These are phyloP conservation scores for Oryctes rhinoceros DNA, from an alignment of 1,140 invertebrate species.

Conservation along the genomic window DNA sequence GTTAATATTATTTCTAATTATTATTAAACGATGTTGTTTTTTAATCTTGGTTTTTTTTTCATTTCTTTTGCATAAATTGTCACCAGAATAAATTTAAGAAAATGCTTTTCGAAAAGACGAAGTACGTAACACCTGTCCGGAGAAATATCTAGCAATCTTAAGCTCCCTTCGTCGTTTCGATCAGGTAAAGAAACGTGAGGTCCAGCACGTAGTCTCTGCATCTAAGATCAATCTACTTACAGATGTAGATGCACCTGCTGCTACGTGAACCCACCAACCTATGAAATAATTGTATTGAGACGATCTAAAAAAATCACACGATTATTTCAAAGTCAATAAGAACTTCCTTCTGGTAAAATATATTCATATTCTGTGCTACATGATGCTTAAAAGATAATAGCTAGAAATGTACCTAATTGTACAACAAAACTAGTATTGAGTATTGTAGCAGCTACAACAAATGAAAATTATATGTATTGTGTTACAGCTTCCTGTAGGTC, in stretches of 20 bases:
- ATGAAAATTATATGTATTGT: constrained; percentile 8
- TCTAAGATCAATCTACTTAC: constrained; percentile 1
- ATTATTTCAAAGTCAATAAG: not conserved
- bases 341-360: constrained; percentile 4
- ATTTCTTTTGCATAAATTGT: no score
- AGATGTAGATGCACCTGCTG: not conserved
- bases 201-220: not conserved
- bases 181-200: constrained; percentile 21
- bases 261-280: not conserved
- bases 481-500: not conserved
- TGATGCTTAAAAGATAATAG: no score
- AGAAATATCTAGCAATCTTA: no score
- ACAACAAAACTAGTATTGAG: no score
- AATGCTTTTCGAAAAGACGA: no score
- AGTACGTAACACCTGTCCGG: no score
- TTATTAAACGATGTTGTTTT: constrained; percentile 48
- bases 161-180: not conserved
- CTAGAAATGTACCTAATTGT: no score
- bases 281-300: not conserved
- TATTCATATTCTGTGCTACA: no score
- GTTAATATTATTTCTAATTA: constrained; percentile 43
- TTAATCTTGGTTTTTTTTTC: not conserved
- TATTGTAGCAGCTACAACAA: not conserved
- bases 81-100: no score
- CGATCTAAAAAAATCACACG: not conserved